Conservation (phyloP, 2,888 invertebrate genomes). For the Cepaea hortensis region DNA sequence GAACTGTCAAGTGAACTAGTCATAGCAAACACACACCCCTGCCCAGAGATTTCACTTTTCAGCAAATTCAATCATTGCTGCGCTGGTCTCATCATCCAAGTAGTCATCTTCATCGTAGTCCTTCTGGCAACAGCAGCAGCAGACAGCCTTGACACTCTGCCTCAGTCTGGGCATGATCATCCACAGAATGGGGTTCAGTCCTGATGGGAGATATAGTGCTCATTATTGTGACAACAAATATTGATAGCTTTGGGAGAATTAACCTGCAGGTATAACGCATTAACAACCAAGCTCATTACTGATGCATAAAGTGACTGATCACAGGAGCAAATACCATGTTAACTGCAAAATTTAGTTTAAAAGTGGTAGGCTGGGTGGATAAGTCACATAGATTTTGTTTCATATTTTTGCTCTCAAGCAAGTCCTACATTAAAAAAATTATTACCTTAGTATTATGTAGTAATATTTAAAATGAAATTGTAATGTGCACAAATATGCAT, state of each 20-base stretch:
- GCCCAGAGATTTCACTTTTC: background rate
- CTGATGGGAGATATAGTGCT: conserved; percentile 27
- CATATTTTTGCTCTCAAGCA: no score
- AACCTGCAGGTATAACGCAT: background rate
- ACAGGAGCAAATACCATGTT: no score
- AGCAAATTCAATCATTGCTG: conserved; percentile 37
- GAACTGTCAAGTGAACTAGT: background rate
- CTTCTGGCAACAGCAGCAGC: conserved; percentile 38
- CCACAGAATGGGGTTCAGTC: conserved; percentile 50
- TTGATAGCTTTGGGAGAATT: background rate
- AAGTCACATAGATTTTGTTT: no score
- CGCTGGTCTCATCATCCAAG: conserved; percentile 34
- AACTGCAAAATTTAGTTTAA: no score
- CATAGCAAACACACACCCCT: background rate
- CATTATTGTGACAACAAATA: background rate
- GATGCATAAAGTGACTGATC: no score
- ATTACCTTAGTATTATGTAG: no score
- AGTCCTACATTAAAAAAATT: no score
- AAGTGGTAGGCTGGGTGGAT: no score
- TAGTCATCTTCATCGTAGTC: conserved; percentile 32
- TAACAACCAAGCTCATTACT: background rate
- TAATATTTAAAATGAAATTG: no score
- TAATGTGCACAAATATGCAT: no score
- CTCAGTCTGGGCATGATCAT: conserved; percentile 48
- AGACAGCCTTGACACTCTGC: conserved; percentile 36